phyloP scores from a whole-genome alignment of 1,140 invertebrate species.

The Macrosteles quadrilineatus region DNA sequence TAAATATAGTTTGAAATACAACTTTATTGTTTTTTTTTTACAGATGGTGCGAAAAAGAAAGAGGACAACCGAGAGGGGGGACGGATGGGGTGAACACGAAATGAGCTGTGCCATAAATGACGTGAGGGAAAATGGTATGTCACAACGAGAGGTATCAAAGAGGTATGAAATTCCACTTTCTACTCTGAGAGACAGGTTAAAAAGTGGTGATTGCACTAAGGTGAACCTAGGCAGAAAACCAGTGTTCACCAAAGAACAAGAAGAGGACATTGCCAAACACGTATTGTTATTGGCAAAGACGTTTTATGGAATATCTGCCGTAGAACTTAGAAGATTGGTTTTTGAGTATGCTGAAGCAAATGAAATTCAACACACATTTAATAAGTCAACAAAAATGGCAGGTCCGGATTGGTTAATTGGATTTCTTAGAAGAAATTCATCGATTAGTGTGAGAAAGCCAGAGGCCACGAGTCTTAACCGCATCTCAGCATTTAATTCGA shows the following conservation, averaged over 20 bases:
- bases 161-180: not conserved
- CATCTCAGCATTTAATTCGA: slow-evolving; percentile 32
- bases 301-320: slow-evolving; percentile 41
- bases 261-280: slow-evolving; percentile 32
- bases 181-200: not conserved
- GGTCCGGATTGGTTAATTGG: slow-evolving; percentile 40
- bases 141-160: not conserved
- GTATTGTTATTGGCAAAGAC: slow-evolving; percentile 24
- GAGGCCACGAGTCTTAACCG: slow-evolving; percentile 42
- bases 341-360: slow-evolving; percentile 42
- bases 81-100: no score
- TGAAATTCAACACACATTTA: slow-evolving; percentile 35
- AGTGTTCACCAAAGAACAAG: slow-evolving; percentile 34
- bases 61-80: no score
- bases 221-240: slow-evolving; percentile 17
- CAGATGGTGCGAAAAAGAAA: no score
- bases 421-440: slow-evolving; percentile 41
- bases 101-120: not conserved
- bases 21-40: no score
- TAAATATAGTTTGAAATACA: no score
- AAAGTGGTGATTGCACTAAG: not conserved
- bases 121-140: not conserved
- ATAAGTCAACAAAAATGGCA: slow-evolving; percentile 36
- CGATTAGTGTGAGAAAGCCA: slow-evolving; percentile 38
- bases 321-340: slow-evolving; percentile 40